Conservation (phyloP, 1,140 invertebrate genomes). For the Calliphora vicina region DNA sequence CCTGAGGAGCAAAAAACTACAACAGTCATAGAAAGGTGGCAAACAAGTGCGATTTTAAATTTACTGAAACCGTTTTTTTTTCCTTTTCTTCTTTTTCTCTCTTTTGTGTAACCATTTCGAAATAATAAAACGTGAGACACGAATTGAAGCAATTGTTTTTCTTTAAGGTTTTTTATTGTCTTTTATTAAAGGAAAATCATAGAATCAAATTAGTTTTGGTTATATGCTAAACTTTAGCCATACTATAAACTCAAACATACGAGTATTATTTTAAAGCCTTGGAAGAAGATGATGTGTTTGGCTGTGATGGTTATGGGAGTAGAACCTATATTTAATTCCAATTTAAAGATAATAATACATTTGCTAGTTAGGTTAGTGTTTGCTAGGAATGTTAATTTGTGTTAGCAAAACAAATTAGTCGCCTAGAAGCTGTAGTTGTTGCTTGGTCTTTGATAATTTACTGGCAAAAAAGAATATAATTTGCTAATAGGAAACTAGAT, state of each 20-base stretch:
- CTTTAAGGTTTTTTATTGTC: neutral
- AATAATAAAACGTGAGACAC: constrained; percentile 31
- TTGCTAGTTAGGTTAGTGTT: neutral
- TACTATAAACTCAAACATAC: too few relatives aligned
- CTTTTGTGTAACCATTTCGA: neutral
- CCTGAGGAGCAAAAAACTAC: neutral
- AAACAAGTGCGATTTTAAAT: constrained; percentile 22
- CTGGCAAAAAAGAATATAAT: too few relatives aligned
- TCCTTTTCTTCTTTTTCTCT: neutral
- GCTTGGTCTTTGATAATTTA: too few relatives aligned
- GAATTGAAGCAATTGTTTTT: constrained; percentile 28
- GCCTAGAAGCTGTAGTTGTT: neutral
- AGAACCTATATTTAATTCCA: neutral
- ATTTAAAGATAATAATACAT: constrained; percentile 3
- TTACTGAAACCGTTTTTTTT: neutral
- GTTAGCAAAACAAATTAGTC: neutral
- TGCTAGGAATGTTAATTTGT: neutral
- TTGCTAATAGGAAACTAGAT: too few relatives aligned
- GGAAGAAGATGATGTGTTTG: neutral
- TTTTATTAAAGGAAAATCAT: neutral
- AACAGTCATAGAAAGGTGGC: constrained; percentile 11
- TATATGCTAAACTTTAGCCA: neutral
- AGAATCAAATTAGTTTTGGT: constrained; percentile 9
- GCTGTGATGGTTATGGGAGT: neutral
- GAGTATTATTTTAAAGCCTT: neutral